Base-by-base conservation (phyloP, 2,113 vertebrate genomes). In the Seriola dumerili region DNA sequence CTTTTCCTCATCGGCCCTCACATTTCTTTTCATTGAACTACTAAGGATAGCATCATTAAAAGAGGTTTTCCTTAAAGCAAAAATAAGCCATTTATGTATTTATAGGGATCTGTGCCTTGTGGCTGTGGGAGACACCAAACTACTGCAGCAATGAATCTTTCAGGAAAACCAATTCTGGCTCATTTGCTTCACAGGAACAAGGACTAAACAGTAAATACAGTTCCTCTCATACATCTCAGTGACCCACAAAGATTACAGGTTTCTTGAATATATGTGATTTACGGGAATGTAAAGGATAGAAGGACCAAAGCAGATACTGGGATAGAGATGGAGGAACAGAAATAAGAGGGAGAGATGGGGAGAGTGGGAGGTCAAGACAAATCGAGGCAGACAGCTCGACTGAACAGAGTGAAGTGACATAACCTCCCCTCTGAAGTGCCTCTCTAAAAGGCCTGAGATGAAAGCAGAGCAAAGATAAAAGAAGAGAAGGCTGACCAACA, bases 181-280 rank as follows among this genome's bases (percentile, higher is more conserved):
- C 32, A 72, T 85, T 75, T 50, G 29, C 72, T 63, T 62, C 34
- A 85, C 58, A 87, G 80, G 78, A 87, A 90, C 76, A 83, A 90
- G 72, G 76, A 82, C 85, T 65, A 81, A 64, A 80, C 29, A 73
- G 85, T 92, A 90, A 91, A 89, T 89, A 85, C 83, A 85, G 76
- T 48, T 89, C 84, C 85, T 93, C 85, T 90, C 92, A 93, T 94
- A 93, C 90, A 94, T 93, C 91, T 94, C 93, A 94, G 91, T 91
- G 86, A 90, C 91, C 92, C 89, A 13, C 67, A 64, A 83, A 80
- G 75, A 84, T 71, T 46, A 10, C 19, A 29, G 58, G 80, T 54
- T 58, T 80, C 46, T 74, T 69, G 16, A 52, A 80, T 64, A 52
- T 36, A n/a, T 59, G 14, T 44, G 36, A 70, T 67, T 34, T 34